These are phyloP conservation scores for Axinella damicornis DNA, from an alignment of 37 sponge, comb jelly and placozoan genomes.

Conservation along the genomic window DNA sequence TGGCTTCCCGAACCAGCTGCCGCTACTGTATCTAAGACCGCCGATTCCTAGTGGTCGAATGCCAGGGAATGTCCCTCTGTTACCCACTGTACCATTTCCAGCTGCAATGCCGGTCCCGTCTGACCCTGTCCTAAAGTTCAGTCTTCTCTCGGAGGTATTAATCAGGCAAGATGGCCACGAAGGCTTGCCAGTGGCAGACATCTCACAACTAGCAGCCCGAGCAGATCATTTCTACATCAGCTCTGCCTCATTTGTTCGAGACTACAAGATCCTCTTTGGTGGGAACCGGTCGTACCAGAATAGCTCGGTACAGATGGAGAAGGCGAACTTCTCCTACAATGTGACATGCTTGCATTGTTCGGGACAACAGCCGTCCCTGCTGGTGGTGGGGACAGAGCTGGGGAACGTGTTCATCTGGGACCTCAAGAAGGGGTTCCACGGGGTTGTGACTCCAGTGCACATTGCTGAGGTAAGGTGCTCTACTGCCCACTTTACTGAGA, in stretches of 20 bases:
- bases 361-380: conserved; percentile 9
- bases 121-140: conserved; percentile 46
- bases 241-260: background rate
- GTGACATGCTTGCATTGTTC: conserved; percentile 63
- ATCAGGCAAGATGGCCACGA: background rate
- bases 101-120: background rate
- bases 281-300: conserved; percentile 44
- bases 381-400: conserved; percentile 40
- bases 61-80: conserved; percentile 17
- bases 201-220: conserved; percentile 28
- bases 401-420: conserved; percentile 43
- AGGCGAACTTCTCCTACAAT: conserved; percentile 1
- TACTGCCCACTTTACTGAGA: no score
- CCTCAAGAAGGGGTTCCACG: conserved; percentile 9
- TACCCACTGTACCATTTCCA: conserved; percentile 10
- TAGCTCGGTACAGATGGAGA: conserved; percentile 16
- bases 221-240: conserved; percentile 65
- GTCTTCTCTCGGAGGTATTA: conserved; percentile 47
- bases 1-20: conserved; percentile 6
- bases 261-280: conserved; percentile 62
- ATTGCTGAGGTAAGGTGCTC: conserved; percentile 1
- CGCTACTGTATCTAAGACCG: conserved; percentile 21
- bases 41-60: background rate
- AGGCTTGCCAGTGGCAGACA: background rate
- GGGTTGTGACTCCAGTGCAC: background rate